Evolutionary conservation across 2,888 invertebrate species (phyloP), one percentile per base, ranked within the genome.

Genomic region (Nymphalis polychloros): DNA sequence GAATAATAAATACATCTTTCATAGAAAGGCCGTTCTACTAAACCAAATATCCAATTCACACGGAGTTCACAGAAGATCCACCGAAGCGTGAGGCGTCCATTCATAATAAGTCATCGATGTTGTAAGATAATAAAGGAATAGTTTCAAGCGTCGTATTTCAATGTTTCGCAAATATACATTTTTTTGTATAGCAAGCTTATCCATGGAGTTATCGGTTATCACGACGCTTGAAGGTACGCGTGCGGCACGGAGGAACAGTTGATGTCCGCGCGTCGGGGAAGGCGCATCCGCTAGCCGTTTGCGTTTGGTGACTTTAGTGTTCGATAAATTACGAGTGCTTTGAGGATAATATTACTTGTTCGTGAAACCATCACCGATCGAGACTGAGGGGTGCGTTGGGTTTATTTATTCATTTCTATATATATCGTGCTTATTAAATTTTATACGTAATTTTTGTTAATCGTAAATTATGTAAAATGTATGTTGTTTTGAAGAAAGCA

Each of bases 261-360:
- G 91, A 92, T 91, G 91, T 78, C 86, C 87, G 91, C 82, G 87
- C 91, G 90, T 79, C 84, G 83, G 84, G 84, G 90, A 90, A 86
- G 90, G 90, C 89, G 88, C 91, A 89, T 86, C 89, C 87, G 87
- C 81, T 84, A 80, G 84, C 79, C 71, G 64, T 71, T 13, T 75
- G 82, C 85, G 80, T 81, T 78, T 69, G 78, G 86, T 86, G 84
- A 79, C 77, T 81, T 77, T 80, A 70, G 87, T 85, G 83, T 80
- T 79, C 80, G 82, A 84, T 81, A 81, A 79, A 70, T 69, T 79
- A 78, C 84, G 79, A 85, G 89, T 88, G 85, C 59, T 67, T 81
- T 81, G 70, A 79, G 74, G 78, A 81, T 81, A 78, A 75, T 73
- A 75, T 57, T 62, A 73, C 75, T 78, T 75, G 79, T 72, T 68